Base-by-base conservation (phyloP, 2,888 invertebrate genomes). In the Drosophila antonietae region DNA sequence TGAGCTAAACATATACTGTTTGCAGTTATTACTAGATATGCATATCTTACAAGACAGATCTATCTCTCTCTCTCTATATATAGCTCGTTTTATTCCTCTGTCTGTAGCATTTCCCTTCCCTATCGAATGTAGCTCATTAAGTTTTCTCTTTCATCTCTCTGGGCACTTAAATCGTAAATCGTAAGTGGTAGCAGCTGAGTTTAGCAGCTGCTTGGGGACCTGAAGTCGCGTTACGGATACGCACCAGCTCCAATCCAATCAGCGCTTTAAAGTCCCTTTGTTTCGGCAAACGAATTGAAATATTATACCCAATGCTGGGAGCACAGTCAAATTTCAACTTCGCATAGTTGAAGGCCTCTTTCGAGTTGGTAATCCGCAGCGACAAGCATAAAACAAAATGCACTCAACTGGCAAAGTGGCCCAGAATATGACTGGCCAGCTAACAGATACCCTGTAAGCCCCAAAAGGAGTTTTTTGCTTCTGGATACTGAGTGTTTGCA, bases 331-430 rank as follows among this genome's bases (percentile, higher is more conserved):
- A 62, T 70, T 74, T 51, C 52, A 64, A 49, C 44, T 64, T 69
- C 41, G 51, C 67, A 47, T 57, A 70, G 72, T 59, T 73, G 68
- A 65, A 65, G 63, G 78, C 71, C 69, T 71, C 81, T 80, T 75
- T 62, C 28, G 68, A 87, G 80, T 73, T 78, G 62, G 73, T 84
- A 84, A 84, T 80, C 80, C 87, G 67, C 75, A 59, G 31, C 67
- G 62, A 60, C 46, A 63, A 73, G 61, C 76, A 70, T 46, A 47
- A 47, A 46, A 62, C 39, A 39, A 51, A 57, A 60, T 31, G 46
- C 57, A 58, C 31, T 23, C 23, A 28, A 47, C 57, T 58, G 56
- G 44, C 47, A 31, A 63, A 43, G 8, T 12, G 12, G 5, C n/a
- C 10, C 4, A 2, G 7, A 15, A 0, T 8, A 14, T 1, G 4